Percentiles rank a stretch among this genome's conserved stretches.
Evolutionary conservation across 2,113 vertebrate genomes (phyloP).

Genomic region (Phaethornis superciliosus): DNA sequence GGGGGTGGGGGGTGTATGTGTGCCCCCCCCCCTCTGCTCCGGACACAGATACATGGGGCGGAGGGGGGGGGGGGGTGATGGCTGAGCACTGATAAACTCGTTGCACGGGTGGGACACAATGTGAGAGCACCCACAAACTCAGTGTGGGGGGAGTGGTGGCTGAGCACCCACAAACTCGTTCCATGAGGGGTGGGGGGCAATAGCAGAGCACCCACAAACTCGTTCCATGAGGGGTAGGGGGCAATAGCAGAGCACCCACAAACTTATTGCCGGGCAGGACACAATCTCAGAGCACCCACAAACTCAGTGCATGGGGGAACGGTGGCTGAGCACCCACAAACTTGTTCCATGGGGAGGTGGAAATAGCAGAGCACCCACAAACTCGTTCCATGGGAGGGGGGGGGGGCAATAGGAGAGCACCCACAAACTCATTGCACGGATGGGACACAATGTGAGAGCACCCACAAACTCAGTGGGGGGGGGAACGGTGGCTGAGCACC

Average conservation of each 20-base stretch:
- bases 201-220: neutral
- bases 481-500: neutral
- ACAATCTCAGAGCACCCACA: neutral
- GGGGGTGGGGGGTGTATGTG: too few species aligned
- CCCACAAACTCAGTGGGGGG: accelerated
- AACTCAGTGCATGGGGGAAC: neutral
- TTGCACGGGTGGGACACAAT: neutral
- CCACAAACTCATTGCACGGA: neutral
- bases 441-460: too few species aligned
- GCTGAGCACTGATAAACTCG: neutral
- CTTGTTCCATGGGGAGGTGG: too few species aligned
- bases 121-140: neutral
- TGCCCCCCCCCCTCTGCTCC: too few species aligned
- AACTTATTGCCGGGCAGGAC: too few species aligned
- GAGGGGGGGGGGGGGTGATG: too few species aligned
- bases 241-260: neutral
- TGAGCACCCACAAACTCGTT: accelerated
- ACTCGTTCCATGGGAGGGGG: neutral
- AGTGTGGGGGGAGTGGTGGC: neutral
- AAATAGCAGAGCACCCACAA: neutral
- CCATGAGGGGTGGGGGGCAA: neutral
- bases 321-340: too few species aligned
- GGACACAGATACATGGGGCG: too few species aligned
- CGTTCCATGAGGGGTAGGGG: too few species aligned
- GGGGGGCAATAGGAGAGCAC: neutral